These are phyloP conservation scores for Salarias fasciatus DNA, from an alignment of 2,797 vertebrate genomes.

Conservation along the genomic window DNA sequence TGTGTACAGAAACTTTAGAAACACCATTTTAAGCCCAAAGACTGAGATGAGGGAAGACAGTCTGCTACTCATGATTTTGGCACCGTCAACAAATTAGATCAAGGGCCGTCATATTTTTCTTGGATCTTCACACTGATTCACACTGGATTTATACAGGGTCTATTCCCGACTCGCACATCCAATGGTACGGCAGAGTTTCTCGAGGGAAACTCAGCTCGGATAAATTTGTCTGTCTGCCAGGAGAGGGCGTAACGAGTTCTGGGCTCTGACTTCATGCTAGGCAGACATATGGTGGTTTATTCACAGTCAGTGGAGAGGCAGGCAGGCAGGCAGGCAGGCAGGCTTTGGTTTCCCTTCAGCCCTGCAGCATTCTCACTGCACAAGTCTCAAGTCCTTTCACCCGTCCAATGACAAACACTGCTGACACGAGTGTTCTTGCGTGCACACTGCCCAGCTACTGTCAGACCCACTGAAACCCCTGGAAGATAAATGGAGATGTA, in stretches of 20 bases:
- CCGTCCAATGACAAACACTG: conserved; percentile 57
- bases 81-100: conserved; percentile 19
- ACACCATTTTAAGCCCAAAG: too few species aligned
- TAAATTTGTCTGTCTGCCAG: conserved; percentile 33
- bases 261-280: conserved; percentile 7
- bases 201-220: conserved; percentile 66
- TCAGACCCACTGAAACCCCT: conserved; percentile 69
- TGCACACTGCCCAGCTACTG: conserved; percentile 51
- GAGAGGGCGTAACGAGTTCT: conserved; percentile 40
- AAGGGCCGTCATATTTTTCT: conserved; percentile 62
- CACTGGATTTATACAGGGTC: conserved; percentile 83
- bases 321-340: conserved; percentile 19
- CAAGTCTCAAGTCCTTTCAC: conserved; percentile 54
- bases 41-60: conserved; percentile 9
- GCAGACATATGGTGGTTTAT: conserved; percentile 62
- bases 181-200: conserved; percentile 82
- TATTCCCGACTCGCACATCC: conserved; percentile 81
- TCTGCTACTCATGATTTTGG: conserved; percentile 27
- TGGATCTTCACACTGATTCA: conserved; percentile 75
- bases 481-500: conserved; percentile 78
- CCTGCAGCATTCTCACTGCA: conserved; percentile 36
- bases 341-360: conserved; percentile 62
- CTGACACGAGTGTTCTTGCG: conserved; percentile 69
- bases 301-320: conserved; percentile 48
- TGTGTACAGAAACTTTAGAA: conserved; percentile 6